Evolutionary conservation across 2,888 invertebrate species (phyloP).

Genomic region (Coenonympha glycerion): DNA sequence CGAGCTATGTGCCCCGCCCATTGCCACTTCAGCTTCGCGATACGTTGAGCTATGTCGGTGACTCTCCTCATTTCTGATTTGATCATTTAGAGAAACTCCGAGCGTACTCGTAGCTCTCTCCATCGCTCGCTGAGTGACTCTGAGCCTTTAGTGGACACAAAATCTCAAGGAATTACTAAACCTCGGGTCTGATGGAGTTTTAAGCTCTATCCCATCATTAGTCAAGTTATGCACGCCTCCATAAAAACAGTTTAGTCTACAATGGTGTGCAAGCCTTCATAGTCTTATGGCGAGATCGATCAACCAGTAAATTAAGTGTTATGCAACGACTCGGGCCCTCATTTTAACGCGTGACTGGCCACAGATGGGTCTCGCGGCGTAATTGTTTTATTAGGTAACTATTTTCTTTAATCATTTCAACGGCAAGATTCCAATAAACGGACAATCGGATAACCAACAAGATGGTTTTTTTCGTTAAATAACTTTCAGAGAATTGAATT

Average conservation of each 20-base stretch:
- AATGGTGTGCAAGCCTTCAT: background rate
- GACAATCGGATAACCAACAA: slow-evolving; percentile 10
- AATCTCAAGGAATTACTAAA: no score
- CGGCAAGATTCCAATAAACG: slow-evolving; percentile 5
- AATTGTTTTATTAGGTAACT: slow-evolving; percentile 11
- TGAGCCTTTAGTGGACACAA: no score
- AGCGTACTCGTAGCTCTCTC: no score
- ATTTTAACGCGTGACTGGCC: slow-evolving; percentile 12
- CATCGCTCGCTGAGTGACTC: no score
- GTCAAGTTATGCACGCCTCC: no score
- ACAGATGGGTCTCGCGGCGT: background rate
- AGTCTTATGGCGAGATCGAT: background rate
- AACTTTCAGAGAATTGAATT: slow-evolving; percentile 6
- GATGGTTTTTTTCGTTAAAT: background rate
- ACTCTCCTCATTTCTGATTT: no score
- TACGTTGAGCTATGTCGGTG: no score
- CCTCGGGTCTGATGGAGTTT: no score
- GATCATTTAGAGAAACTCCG: no score
- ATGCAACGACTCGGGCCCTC: background rate
- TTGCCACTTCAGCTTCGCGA: no score
- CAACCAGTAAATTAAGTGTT: slow-evolving; percentile 11
- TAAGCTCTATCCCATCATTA: no score
- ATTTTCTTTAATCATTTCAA: slow-evolving; percentile 4
- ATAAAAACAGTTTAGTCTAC: background rate
- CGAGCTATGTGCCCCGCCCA: no score